Conservation (phyloP, 2,888 invertebrate genomes). For the Archips crataeganus region DNA sequence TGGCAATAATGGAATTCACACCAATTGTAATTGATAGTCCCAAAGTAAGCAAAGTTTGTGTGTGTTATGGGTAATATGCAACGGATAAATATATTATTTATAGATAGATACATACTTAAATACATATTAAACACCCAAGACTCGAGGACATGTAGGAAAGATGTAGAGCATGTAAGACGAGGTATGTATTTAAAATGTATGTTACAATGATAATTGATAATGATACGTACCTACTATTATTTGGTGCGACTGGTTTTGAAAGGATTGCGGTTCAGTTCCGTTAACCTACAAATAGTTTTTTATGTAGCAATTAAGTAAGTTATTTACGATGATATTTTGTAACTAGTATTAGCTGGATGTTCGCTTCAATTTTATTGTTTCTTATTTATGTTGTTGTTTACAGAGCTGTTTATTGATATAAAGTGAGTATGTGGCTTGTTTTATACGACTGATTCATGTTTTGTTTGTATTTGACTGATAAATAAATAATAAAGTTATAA, state of each 20-base stretch:
- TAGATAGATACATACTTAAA: no score
- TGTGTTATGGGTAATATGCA: no score
- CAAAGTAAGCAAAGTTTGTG: no score
- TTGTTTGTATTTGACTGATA: not conserved
- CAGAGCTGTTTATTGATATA: not conserved
- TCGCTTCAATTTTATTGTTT: not conserved
- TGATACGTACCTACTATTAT: not conserved
- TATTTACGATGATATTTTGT: slow-evolving; percentile 5
- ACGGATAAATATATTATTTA: no score
- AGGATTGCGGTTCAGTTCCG: not conserved
- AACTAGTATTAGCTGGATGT: not conserved
- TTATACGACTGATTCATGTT: not conserved
- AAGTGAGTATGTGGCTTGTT: not conserved
- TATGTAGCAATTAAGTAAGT: not conserved
- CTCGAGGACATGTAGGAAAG: no score
- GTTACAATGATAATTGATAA: no score
- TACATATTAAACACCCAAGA: no score
- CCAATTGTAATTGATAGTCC: no score
- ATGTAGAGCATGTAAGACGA: no score
- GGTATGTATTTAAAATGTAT: no score
- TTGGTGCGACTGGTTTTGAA: not conserved
- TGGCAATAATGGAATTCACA: no score
- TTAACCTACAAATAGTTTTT: not conserved
- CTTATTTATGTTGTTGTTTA: slow-evolving; percentile 1
- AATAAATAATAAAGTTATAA: no score